Evolutionary conservation across 1,140 invertebrate genomes (phyloP), one percentile per base, ranked within the genome.

Genomic region (Bombus ignitus): DNA sequence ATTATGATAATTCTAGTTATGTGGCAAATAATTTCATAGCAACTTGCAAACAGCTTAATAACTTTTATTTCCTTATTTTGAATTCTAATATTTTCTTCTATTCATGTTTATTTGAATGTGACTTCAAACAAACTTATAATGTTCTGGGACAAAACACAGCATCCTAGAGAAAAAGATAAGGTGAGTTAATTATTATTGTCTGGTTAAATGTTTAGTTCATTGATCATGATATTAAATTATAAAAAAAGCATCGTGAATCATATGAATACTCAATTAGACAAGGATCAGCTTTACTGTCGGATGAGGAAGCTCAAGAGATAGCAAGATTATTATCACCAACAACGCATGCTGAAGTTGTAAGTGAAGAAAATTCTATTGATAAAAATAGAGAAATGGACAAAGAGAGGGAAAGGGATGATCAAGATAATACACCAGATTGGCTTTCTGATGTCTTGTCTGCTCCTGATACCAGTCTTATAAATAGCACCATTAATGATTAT

Each of bases 291-390:
- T 94, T 98, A 90, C 95, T 98, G 91, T 98, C 97, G 70, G 97
- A 98, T 93, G 98, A 98, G 95, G 97, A 98, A 95, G 97, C 98
- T 78, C 97, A 97, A 94, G 97, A 98, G 96, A 97, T 98, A 87
- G 97, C 97, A 88, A 96, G 97, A 92, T 96, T 98, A 92, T 91
- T 98, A 86, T 97, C 97, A 83, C 96, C 97, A 72, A 95, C 94
- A 83, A 92, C 90, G 71, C 82, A 85, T 32, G 86, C 91, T 68
- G 93, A 90, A 59, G 80, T 90, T 81, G 87, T 91, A 86, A 82
- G 81, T 72, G 94, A 94, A 65, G 92, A 92, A 66, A 92, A 86
- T 88, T 83, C 86, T 87, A 79, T 80, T 73, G 88, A 87, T 76
- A 93, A 91, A 75, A 90, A 91, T 66, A 90, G 89, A 88, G 93